These are phyloP conservation scores for Drosophila lowei DNA, from an alignment of 1,140 invertebrate species.

Conservation along the genomic window DNA sequence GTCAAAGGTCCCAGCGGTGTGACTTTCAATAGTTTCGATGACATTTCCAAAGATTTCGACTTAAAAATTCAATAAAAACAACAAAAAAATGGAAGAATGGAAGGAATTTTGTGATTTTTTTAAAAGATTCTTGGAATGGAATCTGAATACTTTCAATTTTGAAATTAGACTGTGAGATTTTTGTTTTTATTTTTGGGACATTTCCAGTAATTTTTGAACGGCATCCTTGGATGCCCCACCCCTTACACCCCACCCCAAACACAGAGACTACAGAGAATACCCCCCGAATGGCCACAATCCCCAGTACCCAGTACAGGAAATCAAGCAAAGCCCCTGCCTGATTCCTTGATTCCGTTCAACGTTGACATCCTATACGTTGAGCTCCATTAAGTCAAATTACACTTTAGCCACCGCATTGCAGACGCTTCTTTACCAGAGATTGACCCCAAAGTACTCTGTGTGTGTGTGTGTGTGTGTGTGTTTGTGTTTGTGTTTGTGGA, in stretches of 20 bases:
- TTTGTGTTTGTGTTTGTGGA: neutral
- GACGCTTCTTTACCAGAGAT: conserved; percentile 48
- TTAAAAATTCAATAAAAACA: neutral
- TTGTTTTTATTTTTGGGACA: too few species aligned
- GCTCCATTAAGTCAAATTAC: conserved; percentile 19
- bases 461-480: neutral
- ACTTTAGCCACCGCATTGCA: conserved; percentile 30
- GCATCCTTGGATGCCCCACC: too few species aligned
- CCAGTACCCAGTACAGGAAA: too few species aligned
- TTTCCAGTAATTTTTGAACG: too few species aligned
- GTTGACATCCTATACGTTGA: too few species aligned
- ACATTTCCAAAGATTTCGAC: neutral
- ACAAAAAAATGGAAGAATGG: neutral
- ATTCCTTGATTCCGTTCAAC: too few species aligned
- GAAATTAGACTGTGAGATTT: too few species aligned
- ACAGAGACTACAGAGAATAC: too few species aligned
- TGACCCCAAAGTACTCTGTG: conserved; percentile 29
- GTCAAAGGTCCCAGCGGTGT: conserved; percentile 9
- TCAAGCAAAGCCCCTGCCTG: too few species aligned
- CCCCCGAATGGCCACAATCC: too few species aligned
- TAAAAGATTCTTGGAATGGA: neutral
- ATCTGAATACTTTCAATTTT: conserved; percentile 1
- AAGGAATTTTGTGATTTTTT: neutral
- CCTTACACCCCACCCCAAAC: too few species aligned
- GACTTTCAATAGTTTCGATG: conserved; percentile 7